Base-by-base conservation (phyloP, 2,888 invertebrate genomes). In the Cheilosia vernalis region DNA sequence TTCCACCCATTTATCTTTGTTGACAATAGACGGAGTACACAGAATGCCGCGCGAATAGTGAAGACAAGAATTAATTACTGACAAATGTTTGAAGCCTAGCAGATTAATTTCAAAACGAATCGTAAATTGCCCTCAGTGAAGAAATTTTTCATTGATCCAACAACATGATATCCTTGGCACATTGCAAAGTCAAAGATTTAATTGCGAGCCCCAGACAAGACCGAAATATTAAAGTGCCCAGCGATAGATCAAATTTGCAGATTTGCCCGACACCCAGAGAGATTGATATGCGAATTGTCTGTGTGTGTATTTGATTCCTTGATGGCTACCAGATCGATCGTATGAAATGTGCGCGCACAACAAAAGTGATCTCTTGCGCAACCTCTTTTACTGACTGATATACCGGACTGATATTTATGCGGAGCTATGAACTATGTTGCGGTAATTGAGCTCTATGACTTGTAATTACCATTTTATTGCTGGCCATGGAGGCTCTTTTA, bases 381-480 rank as follows among this genome's bases (percentile, higher is more conserved):
- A 81, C 17, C 53, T 9, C 7, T 19, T 5, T 10, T 19, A 17
- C 7, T n/a, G 49, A 13, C 37, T 42, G 24, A 17, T 24, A 49
- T 33, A 40, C 21, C 10, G 9, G 30, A 30, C 30, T 30, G 30
- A 7, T 30, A 30, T 30, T 27, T 27, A 27, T 27, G 27, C 27
- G 27, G 27, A 27, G 27, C 27, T 60, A 40, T 24, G 53, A 66
- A 27, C 27, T 58, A 47, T 33, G 33, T 21, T 40, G 49, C 42
- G 51, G 67, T 78, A 74, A 80, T 85, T 80, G 80, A 72, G 76
- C 67, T 49, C 76, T 70, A 74, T 76, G 70, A 74, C 69, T 80
- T 58, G 81, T 85, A 85, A 85, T 85, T 85, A 85, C 72, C 81
- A 85, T 85, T 85, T 81, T 77, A 81, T 81, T 81, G 85, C 81